Base-by-base conservation (phyloP, 2,797 vertebrate genomes). In the Enteromius fasciolatus region DNA sequence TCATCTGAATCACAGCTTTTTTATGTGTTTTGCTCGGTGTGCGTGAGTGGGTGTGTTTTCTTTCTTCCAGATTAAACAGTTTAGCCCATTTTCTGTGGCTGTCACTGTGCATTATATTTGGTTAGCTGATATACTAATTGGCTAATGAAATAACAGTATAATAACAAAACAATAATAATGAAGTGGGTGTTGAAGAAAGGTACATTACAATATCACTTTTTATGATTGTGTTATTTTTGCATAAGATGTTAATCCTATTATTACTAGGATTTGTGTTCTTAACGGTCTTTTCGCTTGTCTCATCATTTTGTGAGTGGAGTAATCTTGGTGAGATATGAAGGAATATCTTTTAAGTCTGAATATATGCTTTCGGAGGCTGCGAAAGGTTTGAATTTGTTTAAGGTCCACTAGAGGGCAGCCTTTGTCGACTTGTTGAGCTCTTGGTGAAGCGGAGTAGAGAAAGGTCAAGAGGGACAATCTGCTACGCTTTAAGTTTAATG, bases 331-430 rank as follows among this genome's bases (percentile, higher is more conserved):
- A 57, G 20, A 76, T 31, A 46, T 31, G 15, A 63, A 63, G 57
- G 9, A 6, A 25, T 80, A 31, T 44, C 10, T 41, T 12, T 23
- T 8, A 14, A 41, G 23, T 78, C 63, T 69, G 4, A 54, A 39
- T 6, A 52, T n/a, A 3, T 17, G 5, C 25, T 73, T 61, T 15
- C 20, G 0, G 9, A 23, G 20, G 25, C 54, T 63, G 41, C 17
- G 0, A 23, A 3, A 63, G 50, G 36, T 64, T 3, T 31, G 28
- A 6, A n/a, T 11, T 41, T 10, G 44, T 46, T 63, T 48, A 6
- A 20, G 1, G 36, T 50, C 54, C 86, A 78, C 78, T 82, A 85
- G 86, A 85, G 78, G 86, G 84, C 84, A 70, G 74, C 18, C 33
- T 59, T 59, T 25, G 36, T 83, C 57, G 76, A 73, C 33, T 57